Evolutionary conservation across 2,888 invertebrate genomes (phyloP), one percentile per base, ranked within the genome.

Genomic region (Fabriciana adippe): DNA sequence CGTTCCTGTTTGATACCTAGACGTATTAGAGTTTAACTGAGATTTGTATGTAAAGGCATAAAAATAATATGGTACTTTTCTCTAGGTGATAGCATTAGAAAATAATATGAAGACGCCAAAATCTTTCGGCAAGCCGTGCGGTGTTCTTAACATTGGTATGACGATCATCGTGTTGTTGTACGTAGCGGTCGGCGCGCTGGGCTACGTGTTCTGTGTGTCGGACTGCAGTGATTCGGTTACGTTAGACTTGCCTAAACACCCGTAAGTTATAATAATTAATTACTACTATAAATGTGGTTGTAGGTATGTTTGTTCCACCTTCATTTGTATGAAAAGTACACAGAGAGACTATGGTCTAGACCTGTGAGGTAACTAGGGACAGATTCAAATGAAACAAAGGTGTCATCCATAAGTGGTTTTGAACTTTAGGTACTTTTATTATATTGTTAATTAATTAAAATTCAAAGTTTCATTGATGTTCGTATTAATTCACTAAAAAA

Each of bases 71-170:
- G 2, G 0, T 41, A 11, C 11, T 41, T 53, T 26, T 15, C 3
- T 21, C n/a, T 26, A 59, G 98, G 96, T 98, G 53, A 95, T 98
- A 60, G 97, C 98, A 2, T 83, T 98, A 72, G 97, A 98, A 86
- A 98, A 97, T 86, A 97, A 97, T 80, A 98, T 98, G 97, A 95
- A 95, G 80, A 95, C 95, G 0, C 97, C 97, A 0, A 94, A 95
- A 78, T 94, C 95, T 60, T 97, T 98, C 85, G 95, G 95, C 3
- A 95, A 96, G 2, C 94, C 94, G 66, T 95, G 90, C 71, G 98
- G 98, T 2, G 97, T 97, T 3, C 91, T 98, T 4, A 97, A 97
- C 81, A 90, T 95, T 14, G 97, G 96, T 55, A 97, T 98, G 97
- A 81, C 92, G 2, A 90, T 96, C 71, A 97, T 97, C 35, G 95